These are phyloP conservation scores for Sarcoramphus papa DNA, from an alignment of 2,797 vertebrate species.

Conservation along the genomic window DNA sequence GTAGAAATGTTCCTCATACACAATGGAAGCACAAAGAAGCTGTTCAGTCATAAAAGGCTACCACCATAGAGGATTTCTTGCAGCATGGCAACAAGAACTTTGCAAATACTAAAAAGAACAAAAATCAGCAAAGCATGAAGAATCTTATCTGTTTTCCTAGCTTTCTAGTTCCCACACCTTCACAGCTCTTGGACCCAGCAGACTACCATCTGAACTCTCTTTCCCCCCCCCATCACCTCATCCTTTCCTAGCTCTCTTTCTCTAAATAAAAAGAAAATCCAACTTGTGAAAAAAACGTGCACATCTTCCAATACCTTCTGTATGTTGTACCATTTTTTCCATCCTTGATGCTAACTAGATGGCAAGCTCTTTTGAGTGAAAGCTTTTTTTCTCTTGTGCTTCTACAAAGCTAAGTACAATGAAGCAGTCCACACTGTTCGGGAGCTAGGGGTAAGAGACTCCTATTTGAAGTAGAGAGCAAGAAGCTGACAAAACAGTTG, in stretches of 20 bases:
- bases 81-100: background rate
- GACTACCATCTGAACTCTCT: background rate
- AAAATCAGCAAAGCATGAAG: background rate
- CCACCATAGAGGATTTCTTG: background rate
- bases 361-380: background rate
- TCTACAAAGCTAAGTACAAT: background rate
- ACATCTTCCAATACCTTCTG: background rate
- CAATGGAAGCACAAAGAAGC: background rate
- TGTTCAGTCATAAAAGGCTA: background rate
- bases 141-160: background rate
- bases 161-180: background rate
- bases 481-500: background rate
- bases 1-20: background rate
- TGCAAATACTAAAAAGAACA: background rate
- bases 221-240: background rate
- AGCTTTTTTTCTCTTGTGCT: background rate
- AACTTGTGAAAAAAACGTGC: background rate
- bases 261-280: background rate
- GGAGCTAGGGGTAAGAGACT: background rate
- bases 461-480: background rate
- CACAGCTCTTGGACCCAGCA: background rate
- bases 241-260: background rate
- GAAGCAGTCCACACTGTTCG: background rate
- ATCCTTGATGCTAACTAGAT: background rate
- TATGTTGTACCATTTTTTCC: background rate